Percentiles rank a stretch among this genome's conserved stretches.
Conservation (phyloP, 2,113 vertebrate species). For the Hemichromis elongatus region DNA sequence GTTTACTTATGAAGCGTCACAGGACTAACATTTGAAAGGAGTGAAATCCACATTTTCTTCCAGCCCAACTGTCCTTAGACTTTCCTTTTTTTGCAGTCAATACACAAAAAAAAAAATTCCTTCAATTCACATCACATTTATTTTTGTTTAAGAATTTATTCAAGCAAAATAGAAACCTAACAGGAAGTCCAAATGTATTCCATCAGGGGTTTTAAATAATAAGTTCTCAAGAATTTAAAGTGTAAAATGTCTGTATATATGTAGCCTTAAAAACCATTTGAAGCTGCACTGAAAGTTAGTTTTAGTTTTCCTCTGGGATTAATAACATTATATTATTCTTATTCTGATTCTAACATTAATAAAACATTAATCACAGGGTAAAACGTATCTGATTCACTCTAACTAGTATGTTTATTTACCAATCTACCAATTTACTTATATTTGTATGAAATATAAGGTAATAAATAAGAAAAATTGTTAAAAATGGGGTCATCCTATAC, state of each 20-base stretch:
- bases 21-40: background rate
- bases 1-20: constrained; percentile 15
- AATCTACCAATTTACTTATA: background rate
- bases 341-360: background rate
- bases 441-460: fast-evolving
- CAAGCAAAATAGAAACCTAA: background rate
- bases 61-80: background rate
- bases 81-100: background rate
- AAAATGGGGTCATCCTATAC: background rate
- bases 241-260: background rate
- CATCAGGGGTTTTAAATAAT: background rate
- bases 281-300: background rate
- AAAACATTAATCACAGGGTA: background rate
- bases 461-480: background rate
- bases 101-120: background rate
- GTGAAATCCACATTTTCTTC: background rate
- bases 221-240: background rate
- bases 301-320: background rate
- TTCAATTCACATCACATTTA: background rate
- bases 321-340: background rate
- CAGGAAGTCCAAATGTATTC: background rate
- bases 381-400: background rate
- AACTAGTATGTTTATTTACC: background rate
- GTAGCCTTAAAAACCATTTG: background rate
- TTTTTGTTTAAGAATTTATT: background rate